Conservation (phyloP, 2,113 vertebrate genomes). For the Ibidorhyncha struthersii region DNA sequence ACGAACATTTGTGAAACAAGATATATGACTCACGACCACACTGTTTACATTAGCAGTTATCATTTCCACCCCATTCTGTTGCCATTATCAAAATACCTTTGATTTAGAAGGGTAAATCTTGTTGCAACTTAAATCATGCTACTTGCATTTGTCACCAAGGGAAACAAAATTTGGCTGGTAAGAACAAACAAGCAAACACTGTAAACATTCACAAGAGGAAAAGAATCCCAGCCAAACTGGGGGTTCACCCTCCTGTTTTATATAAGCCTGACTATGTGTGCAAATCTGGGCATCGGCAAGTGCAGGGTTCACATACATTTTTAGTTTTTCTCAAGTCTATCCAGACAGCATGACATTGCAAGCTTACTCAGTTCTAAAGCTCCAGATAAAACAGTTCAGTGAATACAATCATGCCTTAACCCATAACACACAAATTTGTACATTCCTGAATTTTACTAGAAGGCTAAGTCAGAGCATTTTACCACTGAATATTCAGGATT, state of each 20-base stretch:
- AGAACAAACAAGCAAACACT: background rate
- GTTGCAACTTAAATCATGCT: background rate
- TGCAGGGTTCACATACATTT: background rate
- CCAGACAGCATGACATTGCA: accelerated
- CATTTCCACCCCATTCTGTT: background rate
- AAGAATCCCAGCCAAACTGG: background rate
- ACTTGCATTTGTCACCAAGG: background rate
- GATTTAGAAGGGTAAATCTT: background rate
- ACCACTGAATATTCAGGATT: background rate
- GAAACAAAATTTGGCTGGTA: background rate
- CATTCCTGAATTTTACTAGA: background rate
- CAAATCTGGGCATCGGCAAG: background rate
- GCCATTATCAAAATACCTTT: background rate
- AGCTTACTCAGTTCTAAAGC: background rate
- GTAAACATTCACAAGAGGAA: background rate
- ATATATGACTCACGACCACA: background rate
- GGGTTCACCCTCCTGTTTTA: background rate
- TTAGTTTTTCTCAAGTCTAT: background rate
- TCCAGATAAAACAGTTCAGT: background rate
- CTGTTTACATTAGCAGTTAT: background rate
- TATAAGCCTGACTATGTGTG: background rate
- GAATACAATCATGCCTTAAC: background rate
- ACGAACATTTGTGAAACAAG: background rate
- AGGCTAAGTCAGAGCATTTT: background rate
- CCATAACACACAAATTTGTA: background rate